Conservation (phyloP, 2,797 vertebrate genomes). For the Enteromius anoplus region DNA sequence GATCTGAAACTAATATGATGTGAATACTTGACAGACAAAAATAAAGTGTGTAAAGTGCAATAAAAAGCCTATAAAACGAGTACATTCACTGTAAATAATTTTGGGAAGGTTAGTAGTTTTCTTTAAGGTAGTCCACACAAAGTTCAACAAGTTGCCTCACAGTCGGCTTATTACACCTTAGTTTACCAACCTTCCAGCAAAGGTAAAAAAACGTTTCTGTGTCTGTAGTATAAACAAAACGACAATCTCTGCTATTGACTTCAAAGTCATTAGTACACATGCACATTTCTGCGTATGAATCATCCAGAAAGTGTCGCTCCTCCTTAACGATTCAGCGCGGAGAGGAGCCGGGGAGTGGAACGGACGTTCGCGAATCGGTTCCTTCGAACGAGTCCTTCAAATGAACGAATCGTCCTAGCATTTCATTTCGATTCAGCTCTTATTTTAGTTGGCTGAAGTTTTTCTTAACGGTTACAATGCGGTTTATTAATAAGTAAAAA, state of each 20-base stretch:
- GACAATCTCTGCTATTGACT: background rate
- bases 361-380: background rate
- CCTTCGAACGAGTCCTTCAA: conserved; percentile 13
- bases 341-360: conserved; percentile 66
- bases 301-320: conserved; percentile 50
- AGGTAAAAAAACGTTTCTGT: conserved; percentile 12
- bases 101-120: conserved; percentile 67
- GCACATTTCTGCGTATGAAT: background rate
- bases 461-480: background rate
- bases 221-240: background rate
- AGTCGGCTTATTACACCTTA: background rate
- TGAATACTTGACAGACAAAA: background rate
- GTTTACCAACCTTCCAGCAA: background rate
- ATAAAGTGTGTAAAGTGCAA: background rate
- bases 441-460: background rate
- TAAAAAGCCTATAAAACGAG: background rate
- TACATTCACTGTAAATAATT: conserved; percentile 64
- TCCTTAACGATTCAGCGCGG: conserved; percentile 79
- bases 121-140: conserved; percentile 73
- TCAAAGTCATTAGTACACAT: background rate
- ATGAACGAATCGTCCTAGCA: background rate
- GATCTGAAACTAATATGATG: background rate
- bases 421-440: background rate
- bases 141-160: conserved; percentile 6
- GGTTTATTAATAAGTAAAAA: background rate